A percentile compares a stretch with the other conserved stretches of the same genome.
These are phyloP conservation scores for Sipha maydis DNA, from an alignment of 2,888 invertebrate genomes.

Conservation along the genomic window DNA sequence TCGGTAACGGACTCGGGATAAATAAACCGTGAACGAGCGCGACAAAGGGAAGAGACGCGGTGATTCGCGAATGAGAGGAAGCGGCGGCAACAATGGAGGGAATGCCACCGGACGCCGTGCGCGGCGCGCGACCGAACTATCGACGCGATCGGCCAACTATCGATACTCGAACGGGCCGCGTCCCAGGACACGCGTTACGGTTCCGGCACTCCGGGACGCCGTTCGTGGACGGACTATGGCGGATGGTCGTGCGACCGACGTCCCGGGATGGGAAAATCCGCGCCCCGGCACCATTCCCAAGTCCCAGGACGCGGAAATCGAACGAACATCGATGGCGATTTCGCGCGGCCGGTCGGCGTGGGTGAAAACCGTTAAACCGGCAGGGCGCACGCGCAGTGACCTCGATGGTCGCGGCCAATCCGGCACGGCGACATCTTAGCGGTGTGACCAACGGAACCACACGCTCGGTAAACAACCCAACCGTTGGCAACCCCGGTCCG, in stretches of 20 bases:
- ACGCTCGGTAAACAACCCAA: slow-evolving; percentile 32
- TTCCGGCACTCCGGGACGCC: background rate
- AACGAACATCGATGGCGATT: slow-evolving; percentile 33
- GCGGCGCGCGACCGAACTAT: slow-evolving; percentile 68
- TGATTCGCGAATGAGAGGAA: slow-evolving; percentile 49
- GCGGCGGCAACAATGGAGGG: slow-evolving; percentile 70
- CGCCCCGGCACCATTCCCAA: background rate
- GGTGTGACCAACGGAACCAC: slow-evolving; percentile 36
- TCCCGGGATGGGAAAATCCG: background rate
- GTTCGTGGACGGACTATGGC: background rate
- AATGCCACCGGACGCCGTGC: slow-evolving; percentile 77
- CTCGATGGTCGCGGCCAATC: slow-evolving; percentile 51
- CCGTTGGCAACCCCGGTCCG: slow-evolving; percentile 31
- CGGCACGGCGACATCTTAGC: slow-evolving; percentile 7
- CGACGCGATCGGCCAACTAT: slow-evolving; percentile 1
- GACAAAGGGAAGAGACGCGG: slow-evolving; percentile 52
- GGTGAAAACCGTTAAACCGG: slow-evolving; percentile 54
- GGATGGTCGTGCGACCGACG: background rate
- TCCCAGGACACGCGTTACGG: background rate
- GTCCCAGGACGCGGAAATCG: background rate
- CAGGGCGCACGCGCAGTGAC: slow-evolving; percentile 59
- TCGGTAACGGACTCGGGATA: slow-evolving; percentile 45
- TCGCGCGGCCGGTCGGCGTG: background rate
- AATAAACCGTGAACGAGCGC: slow-evolving; percentile 40
- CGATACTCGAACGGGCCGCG: background rate